These are phyloP conservation scores for Epirrhoe alternata DNA, from an alignment of 2,888 invertebrate genomes.

Conservation along the genomic window DNA sequence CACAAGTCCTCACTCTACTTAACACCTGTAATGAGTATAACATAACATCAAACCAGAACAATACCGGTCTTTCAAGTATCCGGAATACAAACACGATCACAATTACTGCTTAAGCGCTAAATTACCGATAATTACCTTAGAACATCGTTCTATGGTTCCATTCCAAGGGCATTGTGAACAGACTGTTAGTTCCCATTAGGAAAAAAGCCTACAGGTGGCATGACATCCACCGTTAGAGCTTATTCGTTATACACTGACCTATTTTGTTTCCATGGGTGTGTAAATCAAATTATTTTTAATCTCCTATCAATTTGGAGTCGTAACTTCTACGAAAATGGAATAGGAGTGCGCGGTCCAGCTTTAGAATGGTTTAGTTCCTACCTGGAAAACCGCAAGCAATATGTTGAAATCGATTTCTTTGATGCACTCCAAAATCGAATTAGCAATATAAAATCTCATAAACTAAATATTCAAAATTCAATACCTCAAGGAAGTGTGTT, in stretches of 20 bases:
- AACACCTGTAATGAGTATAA: constrained; percentile 10
- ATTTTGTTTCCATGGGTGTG: not conserved
- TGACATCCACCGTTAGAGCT: constrained; percentile 17
- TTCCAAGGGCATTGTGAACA: constrained; percentile 50
- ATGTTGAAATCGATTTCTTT: no score
- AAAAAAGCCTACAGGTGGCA: constrained; percentile 6
- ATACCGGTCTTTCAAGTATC: constrained; percentile 17
- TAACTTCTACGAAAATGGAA: no score
- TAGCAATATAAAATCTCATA: no score
- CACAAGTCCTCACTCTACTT: not conserved
- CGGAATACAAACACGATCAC: constrained; percentile 25
- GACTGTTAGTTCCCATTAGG: constrained; percentile 44
- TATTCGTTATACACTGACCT: not conserved
- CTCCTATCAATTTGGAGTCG: no score
- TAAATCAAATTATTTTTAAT: no score
- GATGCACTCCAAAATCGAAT: no score
- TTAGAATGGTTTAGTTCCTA: no score
- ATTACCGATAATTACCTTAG: constrained; percentile 42
- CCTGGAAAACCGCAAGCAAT: no score
- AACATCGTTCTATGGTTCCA: constrained; percentile 43
- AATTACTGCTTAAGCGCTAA: constrained; percentile 38
- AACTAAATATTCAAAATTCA: no score
- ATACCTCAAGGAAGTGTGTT: no score
- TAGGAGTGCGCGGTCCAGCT: no score
- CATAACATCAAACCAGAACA: constrained; percentile 25